These are phyloP conservation scores for Chunga burmeisteri DNA, from an alignment of 2,113 vertebrate genomes.

Conservation along the genomic window DNA sequence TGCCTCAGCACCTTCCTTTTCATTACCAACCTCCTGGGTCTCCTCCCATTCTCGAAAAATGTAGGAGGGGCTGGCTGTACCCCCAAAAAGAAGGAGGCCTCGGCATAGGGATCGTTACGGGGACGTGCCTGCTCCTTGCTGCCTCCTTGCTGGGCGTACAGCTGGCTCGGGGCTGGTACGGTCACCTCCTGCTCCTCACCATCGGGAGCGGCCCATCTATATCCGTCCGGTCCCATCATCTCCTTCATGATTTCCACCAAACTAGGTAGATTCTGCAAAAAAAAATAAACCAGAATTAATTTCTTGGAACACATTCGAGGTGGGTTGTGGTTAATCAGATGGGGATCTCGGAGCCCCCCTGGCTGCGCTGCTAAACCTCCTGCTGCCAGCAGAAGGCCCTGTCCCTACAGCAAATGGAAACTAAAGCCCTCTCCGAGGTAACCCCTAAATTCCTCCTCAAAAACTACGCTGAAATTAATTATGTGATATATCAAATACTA, in stretches of 20 bases:
- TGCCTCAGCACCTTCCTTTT: slow-evolving; percentile 77
- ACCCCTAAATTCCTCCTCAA: background rate
- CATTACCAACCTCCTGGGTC: slow-evolving; percentile 23
- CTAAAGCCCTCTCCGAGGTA: background rate
- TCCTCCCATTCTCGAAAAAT: background rate
- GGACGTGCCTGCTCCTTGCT: background rate
- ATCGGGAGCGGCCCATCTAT: background rate
- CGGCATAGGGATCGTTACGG: slow-evolving; percentile 1
- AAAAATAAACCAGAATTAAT: background rate
- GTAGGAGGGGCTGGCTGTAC: background rate
- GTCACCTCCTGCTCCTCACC: slow-evolving; percentile 10
- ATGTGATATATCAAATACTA: background rate
- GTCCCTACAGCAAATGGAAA: background rate
- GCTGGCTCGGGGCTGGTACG: background rate
- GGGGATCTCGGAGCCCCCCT: background rate
- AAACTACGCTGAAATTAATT: background rate
- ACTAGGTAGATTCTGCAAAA: slow-evolving; percentile 37
- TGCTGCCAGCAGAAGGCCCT: background rate
- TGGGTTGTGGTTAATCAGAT: background rate
- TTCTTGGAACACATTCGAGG: background rate
- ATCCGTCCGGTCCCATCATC: background rate
- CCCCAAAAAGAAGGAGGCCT: background rate
- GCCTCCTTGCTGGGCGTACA: background rate
- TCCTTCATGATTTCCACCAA: slow-evolving; percentile 35
- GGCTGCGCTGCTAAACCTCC: background rate